Base-by-base conservation (phyloP, 2,888 invertebrate genomes). In the Phortica okadai region DNA sequence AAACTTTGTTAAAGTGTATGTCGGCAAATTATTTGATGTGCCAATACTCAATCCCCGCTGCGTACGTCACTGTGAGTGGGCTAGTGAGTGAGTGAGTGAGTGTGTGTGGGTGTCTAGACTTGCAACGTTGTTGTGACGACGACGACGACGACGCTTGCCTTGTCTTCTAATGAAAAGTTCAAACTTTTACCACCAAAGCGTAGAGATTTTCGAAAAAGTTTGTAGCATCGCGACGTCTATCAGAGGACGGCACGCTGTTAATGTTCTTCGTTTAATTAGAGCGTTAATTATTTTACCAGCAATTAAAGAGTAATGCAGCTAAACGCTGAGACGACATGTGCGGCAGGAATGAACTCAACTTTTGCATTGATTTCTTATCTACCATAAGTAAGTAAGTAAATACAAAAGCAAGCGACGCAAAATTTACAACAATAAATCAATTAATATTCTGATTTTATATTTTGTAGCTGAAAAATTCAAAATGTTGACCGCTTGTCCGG, bases 401-500 rank as follows among this genome's bases (percentile, higher is more conserved):
- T 50, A 50, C 33, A 33, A 33, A 50, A 50, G 50, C 14, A 50
- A 14, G 50, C 50, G 8, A 6, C 2, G 50, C 2, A 11, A 50
- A 11, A 50, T 50, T 14, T 3, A 6, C 50, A 50, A 6, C 50
- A 50, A 50, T 14, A 50, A 50, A 50, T 11, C 14, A 50, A 6
- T 50, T 50, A 50, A 50, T 50, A 11, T 50, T 50, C 50, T 14
- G 8, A 5, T 50, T 33, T 4, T 33, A 33, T 33, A 4, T 33
- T 33, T 33, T 33, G 33, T 4, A 33, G 33, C 33, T 0, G 4
- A 4, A 1, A 74, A 74, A 74, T 70, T 58, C 10, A 79, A 80
- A 76, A 88, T 87, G 86, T 67, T 89, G 16, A 75, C 81, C 4
- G 74, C 62, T 6, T 87, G 85, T 58, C 79, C 77, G 4, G 84